Conservation (phyloP, 2,888 invertebrate genomes). For the Ypsolopha scabrella region DNA sequence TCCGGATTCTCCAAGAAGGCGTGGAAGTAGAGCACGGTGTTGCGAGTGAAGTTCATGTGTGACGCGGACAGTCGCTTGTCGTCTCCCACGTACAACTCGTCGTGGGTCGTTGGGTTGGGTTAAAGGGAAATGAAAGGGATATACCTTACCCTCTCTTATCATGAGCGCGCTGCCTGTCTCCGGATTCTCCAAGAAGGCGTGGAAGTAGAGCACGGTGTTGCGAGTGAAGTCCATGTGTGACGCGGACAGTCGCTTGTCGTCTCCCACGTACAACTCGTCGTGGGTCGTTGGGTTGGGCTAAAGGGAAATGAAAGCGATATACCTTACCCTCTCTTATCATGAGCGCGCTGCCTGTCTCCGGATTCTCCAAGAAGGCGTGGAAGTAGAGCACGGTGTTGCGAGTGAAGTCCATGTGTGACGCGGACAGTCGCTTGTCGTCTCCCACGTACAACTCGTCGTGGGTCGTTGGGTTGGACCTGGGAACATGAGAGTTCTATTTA, state of each 20-base stretch:
- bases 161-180: constrained; percentile 65
- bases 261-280: too few relatives aligned
- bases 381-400: constrained; percentile 71
- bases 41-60: constrained; percentile 67
- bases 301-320: too few relatives aligned
- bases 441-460: too few relatives aligned
- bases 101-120: too few relatives aligned
- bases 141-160: constrained; percentile 59
- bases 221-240: constrained; percentile 68
- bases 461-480: constrained; percentile 23
- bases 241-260: too few relatives aligned
- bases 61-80: constrained; percentile 16
- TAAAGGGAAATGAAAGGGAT: too few relatives aligned
- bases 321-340: constrained; percentile 67
- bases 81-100: too few relatives aligned
- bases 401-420: constrained; percentile 68
- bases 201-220: constrained; percentile 71
- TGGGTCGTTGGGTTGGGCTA: too few relatives aligned
- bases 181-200: constrained; percentile 73
- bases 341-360: constrained; percentile 65
- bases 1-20: constrained; percentile 73
- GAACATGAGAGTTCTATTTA: too few relatives aligned
- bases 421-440: too few relatives aligned
- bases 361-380: constrained; percentile 74
- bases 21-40: constrained; percentile 72